Conservation (phyloP, 2,888 invertebrate species). For the Cerceris rybyensis region DNA sequence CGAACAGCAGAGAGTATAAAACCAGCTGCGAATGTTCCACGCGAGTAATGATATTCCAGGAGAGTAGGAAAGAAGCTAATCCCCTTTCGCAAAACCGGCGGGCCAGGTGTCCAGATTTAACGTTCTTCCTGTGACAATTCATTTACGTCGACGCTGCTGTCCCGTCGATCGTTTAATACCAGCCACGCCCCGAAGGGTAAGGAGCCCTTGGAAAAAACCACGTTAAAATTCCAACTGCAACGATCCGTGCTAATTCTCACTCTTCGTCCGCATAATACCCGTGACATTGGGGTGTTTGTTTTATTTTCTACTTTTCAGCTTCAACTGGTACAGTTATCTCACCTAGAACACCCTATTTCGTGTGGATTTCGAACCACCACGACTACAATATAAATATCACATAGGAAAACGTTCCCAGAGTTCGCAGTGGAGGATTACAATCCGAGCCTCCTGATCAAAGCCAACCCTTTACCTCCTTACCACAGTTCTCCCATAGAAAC, state of each 20-base stretch:
- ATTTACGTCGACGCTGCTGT: conserved; percentile 54
- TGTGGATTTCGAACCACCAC: no score
- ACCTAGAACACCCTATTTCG: no score
- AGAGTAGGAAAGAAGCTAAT: conserved; percentile 15
- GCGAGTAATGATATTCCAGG: conserved; percentile 9
- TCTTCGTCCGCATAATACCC: not conserved
- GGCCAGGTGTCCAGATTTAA: conserved; percentile 57
- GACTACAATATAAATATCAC: no score
- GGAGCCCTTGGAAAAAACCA: conserved; percentile 12
- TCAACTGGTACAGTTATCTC: no score
- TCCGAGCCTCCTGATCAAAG: no score
- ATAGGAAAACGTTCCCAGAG: no score
- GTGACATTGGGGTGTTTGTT: no score
- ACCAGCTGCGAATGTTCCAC: not conserved
- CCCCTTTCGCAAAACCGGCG: conserved; percentile 12
- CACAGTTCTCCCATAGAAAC: no score
- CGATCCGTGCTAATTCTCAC: conserved; percentile 21
- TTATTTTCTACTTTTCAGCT: no score
- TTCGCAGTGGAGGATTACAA: no score
- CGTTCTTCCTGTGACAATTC: conserved; percentile 53
- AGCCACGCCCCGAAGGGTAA: conserved; percentile 37
- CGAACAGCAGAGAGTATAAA: not conserved
- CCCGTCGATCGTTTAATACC: conserved; percentile 14
- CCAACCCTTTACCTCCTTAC: no score
- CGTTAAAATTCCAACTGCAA: conserved; percentile 19